These are phyloP conservation scores for Ginglymostoma cirratum DNA, from an alignment of 2,113 vertebrate species.

Conservation along the genomic window DNA sequence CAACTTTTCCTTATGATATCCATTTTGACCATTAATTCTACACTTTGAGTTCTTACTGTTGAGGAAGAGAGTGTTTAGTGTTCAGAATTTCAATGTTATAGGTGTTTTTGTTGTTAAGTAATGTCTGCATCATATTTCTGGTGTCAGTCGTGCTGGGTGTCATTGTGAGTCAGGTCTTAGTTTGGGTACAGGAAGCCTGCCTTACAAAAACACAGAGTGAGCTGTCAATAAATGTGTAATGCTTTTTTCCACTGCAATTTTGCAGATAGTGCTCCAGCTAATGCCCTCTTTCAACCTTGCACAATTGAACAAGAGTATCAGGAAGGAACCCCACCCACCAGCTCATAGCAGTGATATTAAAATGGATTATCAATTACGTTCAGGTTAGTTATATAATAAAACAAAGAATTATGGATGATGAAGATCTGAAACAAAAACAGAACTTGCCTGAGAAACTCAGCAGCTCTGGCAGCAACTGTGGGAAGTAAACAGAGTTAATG, in stretches of 20 bases:
- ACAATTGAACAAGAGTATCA: not conserved
- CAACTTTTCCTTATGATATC: not conserved
- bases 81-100: not conserved
- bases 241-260: not conserved
- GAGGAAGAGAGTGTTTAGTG: not conserved
- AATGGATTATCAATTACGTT: not conserved
- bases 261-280: not conserved
- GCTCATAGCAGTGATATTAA: not conserved
- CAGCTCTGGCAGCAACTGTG: too few relatives aligned
- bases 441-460: too few relatives aligned
- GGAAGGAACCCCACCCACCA: not conserved
- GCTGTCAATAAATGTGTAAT: not conserved
- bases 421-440: too few relatives aligned
- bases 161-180: not conserved
- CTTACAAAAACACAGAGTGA: not conserved
- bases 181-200: not conserved
- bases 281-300: not conserved
- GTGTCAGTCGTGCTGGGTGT: not conserved
- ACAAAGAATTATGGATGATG: too few relatives aligned
- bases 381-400: not conserved
- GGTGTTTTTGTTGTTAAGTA: not conserved
- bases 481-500: too few relatives aligned
- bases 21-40: not conserved
- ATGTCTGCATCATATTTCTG: not conserved
- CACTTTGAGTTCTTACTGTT: not conserved